Base-by-base conservation (phyloP, 2,888 invertebrate genomes). In the Cryptosula pallasiana region DNA sequence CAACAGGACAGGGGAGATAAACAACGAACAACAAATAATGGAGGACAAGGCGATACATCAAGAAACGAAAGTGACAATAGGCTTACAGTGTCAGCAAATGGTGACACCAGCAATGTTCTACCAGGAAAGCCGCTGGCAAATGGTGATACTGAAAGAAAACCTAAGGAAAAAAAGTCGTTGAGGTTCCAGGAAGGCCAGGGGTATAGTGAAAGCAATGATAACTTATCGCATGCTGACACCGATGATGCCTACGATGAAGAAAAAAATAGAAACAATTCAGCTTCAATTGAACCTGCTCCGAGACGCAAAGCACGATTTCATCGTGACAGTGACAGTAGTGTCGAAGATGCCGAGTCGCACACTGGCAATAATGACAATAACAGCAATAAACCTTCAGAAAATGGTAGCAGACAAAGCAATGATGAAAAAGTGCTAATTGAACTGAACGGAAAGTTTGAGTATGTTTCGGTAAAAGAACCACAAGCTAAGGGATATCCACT, bases 391-490 rank as follows among this genome's bases (percentile, higher is more conserved):
- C 9, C 9, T 13, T 13, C 9, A 13, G 45, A 45, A 45, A n/a
- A 13, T 45, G 45, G 45, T 45, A 45, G 20, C 45, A 13, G 23
- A 23, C n/a, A 55, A 1, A 72, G 72, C 1, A 76, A 77, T n/a
- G 79, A 79, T 63, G 77, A 81, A 55, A 79, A 79, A 74, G 80
- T 82, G 72, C 76, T 83, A 55, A 78, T 83, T 2, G 82, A 83
- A 76, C 73, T 78, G 63, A 81, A 80, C 72, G 83, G 82, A 35
- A 79, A 79, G 71, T 83, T 82, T 78, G 78, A 81, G 72, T 74
- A 81, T 16, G 76, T 83, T 2, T 78, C 75, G 73, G 75, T 77
- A n/a, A 78, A 79, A 70, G 82, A 82, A 71, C 76, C 82, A 55
- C 75, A 77, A n/a, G 78, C 82, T 1, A 73, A 73, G 69, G 76